These are phyloP conservation scores for Nycticryphes semicollaris DNA, from an alignment of 2,113 vertebrate genomes.

Conservation along the genomic window DNA sequence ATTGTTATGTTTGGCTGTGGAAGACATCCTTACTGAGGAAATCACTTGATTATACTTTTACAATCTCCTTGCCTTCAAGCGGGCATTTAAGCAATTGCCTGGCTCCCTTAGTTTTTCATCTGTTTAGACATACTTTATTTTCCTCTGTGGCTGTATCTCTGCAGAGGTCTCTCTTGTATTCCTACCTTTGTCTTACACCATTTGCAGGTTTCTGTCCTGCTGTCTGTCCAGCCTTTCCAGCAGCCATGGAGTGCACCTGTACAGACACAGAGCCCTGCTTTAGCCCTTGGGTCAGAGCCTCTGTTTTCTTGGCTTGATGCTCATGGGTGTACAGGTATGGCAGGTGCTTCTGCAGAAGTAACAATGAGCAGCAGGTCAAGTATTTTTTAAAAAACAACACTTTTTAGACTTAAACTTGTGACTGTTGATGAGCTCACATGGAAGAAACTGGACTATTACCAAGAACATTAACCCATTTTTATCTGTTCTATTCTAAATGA, in stretches of 20 bases:
- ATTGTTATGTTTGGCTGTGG: neutral
- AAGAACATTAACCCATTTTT: neutral
- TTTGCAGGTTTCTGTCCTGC: neutral
- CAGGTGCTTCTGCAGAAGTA: neutral
- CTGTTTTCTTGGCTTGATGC: neutral
- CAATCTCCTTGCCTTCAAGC: neutral
- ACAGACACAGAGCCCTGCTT: neutral
- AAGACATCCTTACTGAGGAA: neutral
- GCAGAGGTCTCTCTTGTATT: neutral
- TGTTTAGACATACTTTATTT: neutral
- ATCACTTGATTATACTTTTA: neutral
- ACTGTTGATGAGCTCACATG: neutral
- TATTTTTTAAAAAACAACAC: neutral
- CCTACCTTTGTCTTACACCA: neutral
- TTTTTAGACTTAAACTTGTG: neutral
- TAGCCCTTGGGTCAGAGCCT: neutral
- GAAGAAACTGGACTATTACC: neutral
- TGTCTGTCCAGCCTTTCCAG: neutral
- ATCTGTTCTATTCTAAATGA: neutral
- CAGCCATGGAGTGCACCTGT: neutral
- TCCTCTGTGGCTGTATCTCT: neutral
- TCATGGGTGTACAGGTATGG: neutral
- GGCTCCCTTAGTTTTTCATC: neutral
- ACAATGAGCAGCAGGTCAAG: neutral
- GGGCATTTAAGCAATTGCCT: neutral